These are phyloP conservation scores for Lepilemur septentrionalis DNA, from an alignment of 2,797 vertebrate genomes.

Conservation along the genomic window DNA sequence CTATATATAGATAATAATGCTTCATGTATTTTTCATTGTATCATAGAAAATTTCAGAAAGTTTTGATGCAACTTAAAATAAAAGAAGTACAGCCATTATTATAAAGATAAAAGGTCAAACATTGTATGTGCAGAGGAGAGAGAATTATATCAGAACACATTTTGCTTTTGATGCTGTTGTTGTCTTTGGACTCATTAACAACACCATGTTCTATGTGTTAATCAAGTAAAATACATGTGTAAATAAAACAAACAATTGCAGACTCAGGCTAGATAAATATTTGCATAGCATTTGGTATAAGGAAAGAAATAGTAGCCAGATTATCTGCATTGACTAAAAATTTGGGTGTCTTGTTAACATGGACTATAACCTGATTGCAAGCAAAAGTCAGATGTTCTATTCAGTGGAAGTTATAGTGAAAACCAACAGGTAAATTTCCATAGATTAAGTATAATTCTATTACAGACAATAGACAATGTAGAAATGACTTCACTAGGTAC, in stretches of 20 bases:
- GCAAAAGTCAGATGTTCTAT: neutral
- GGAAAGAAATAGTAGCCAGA: neutral
- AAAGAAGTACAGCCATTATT: neutral
- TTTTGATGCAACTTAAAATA: constrained; percentile 36
- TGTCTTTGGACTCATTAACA: constrained; percentile 55
- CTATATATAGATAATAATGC: neutral
- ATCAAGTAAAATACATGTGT: constrained; percentile 26
- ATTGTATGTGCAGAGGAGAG: neutral
- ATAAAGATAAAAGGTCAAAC: constrained; percentile 52
- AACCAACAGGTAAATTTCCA: neutral
- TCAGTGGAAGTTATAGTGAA: neutral
- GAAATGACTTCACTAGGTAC: neutral
- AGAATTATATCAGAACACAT: constrained; percentile 54
- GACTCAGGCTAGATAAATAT: neutral
- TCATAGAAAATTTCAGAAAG: neutral
- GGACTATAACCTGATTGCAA: neutral
- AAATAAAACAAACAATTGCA: constrained; percentile 23
- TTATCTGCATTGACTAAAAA: neutral
- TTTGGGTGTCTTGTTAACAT: neutral
- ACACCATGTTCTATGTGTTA: constrained; percentile 46
- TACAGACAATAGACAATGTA: neutral
- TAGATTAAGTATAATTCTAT: neutral
- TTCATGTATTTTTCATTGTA: neutral
- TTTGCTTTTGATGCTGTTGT: constrained; percentile 34
- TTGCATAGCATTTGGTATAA: neutral